Evolutionary conservation across 1,140 invertebrate species (phyloP).

Genomic region (Gryon sp.): DNA sequence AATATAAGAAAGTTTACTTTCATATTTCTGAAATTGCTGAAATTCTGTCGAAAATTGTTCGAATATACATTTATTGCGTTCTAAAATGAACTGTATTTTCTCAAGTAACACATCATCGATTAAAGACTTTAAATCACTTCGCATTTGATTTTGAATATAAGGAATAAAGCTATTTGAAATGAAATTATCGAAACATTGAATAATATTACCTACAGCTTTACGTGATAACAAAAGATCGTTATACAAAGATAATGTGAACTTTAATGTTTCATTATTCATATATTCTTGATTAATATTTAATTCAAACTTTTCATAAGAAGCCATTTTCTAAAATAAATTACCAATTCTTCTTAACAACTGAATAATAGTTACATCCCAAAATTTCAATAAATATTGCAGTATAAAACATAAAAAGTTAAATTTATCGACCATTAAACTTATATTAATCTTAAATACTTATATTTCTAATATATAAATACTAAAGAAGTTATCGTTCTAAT

Average conservation of each 20-base stretch:
- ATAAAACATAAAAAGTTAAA: too few species aligned
- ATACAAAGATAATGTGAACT: slow-evolving; percentile 23
- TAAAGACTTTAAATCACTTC: not conserved
- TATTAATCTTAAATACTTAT: too few species aligned
- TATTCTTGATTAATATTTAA: too few species aligned
- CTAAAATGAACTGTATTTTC: slow-evolving; percentile 36
- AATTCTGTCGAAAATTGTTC: not conserved
- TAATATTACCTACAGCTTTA: too few species aligned
- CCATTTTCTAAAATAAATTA: too few species aligned
- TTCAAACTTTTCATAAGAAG: too few species aligned
- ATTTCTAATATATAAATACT: too few species aligned
- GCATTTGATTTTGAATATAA: slow-evolving; percentile 32
- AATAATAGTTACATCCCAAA: too few species aligned
- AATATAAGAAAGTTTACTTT: not conserved
- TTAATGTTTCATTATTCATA: slow-evolving; percentile 17
- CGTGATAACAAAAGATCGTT: slow-evolving; percentile 30
- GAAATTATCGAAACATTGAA: slow-evolving; percentile 28
- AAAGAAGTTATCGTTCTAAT: too few species aligned
- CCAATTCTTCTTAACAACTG: too few species aligned
- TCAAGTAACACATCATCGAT: not conserved
- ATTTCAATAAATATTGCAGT: too few species aligned
- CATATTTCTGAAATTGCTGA: not conserved
- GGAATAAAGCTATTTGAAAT: slow-evolving; percentile 34
- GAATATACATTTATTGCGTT: slow-evolving; percentile 16
- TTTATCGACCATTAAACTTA: too few species aligned